Evolutionary conservation across 92 coral and sea anemone genomes (phyloP).

Genomic region (Phenganax subtilis): DNA sequence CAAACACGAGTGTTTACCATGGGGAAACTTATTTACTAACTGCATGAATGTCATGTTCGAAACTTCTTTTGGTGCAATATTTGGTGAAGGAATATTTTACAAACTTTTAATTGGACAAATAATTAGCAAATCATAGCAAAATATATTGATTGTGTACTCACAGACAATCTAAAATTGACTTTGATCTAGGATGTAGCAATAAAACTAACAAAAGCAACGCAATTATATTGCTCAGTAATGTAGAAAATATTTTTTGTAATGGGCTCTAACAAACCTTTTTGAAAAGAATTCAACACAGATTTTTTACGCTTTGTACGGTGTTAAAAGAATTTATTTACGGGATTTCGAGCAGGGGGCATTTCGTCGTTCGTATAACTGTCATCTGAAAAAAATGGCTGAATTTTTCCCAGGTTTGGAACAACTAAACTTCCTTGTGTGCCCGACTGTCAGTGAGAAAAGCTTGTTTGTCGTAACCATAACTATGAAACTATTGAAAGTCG

Average conservation of each 20-base stretch:
- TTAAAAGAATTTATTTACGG: too few relatives aligned
- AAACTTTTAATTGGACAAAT: slow-evolving; percentile 32
- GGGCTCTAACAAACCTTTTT: too few relatives aligned
- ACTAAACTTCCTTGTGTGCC: too few relatives aligned
- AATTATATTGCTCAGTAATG: background rate
- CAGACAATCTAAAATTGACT: background rate
- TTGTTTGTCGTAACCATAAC: too few relatives aligned
- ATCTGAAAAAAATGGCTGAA: too few relatives aligned
- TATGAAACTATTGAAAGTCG: too few relatives aligned
- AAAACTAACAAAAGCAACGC: background rate
- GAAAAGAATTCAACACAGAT: too few relatives aligned
- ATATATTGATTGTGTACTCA: background rate
- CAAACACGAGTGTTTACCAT: slow-evolving; percentile 25
- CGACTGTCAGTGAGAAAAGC: too few relatives aligned
- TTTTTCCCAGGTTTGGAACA: too few relatives aligned
- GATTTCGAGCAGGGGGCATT: too few relatives aligned
- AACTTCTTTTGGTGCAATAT: slow-evolving; percentile 12
- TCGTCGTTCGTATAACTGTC: too few relatives aligned
- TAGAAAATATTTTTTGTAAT: background rate
- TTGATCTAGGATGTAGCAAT: background rate
- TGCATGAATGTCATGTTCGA: slow-evolving; percentile 10
- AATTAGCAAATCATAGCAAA: background rate
- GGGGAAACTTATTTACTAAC: slow-evolving; percentile 1
- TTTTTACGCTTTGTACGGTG: too few relatives aligned
- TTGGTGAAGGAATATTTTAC: slow-evolving; percentile 14